Evolutionary conservation across 2,888 invertebrate species (phyloP).

Genomic region (Syrista parreyssii): DNA sequence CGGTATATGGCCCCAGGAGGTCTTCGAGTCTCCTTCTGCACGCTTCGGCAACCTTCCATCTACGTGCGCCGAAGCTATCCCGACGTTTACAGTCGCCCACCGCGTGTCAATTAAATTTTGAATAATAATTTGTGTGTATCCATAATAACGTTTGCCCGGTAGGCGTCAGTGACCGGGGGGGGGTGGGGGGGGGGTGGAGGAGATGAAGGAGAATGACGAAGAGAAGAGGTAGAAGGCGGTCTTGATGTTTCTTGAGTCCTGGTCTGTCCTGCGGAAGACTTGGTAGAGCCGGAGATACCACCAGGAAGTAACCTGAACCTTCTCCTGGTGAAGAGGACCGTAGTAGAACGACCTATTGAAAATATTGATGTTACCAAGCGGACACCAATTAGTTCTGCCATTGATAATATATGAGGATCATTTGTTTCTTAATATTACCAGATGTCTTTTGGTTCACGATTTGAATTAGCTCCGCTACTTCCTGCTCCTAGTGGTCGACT

Average conservation of each 20-base stretch:
- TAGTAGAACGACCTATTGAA: conserved; percentile 8
- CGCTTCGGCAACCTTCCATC: conserved; percentile 24
- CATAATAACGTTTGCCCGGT: conserved; percentile 23
- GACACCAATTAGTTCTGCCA: conserved; percentile 33
- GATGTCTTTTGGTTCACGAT: not conserved
- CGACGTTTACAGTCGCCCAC: conserved; percentile 35
- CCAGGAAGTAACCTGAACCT: not conserved
- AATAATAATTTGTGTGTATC: conserved; percentile 37
- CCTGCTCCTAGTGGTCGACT: conserved; percentile 3
- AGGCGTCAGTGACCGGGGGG: conserved; percentile 13
- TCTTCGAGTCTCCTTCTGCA: conserved; percentile 11
- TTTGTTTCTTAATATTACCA: conserved; percentile 5
- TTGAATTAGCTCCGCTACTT: conserved; percentile 3
- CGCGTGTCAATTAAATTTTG: conserved; percentile 47
- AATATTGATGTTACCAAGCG: conserved; percentile 34
- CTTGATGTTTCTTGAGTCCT: not conserved
- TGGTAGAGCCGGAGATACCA: not conserved
- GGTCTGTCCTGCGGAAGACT: not conserved
- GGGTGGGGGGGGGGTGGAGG: too few relatives aligned
- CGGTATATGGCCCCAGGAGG: conserved; percentile 19
- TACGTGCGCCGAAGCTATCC: conserved; percentile 12
- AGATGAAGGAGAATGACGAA: not conserved
- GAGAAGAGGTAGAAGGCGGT: not conserved
- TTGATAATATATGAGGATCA: not conserved
- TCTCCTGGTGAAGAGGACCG: not conserved